A percentile compares a stretch with the other conserved stretches of the same genome.
phyloP scores from a whole-genome alignment of 2,888 invertebrate genomes.

The Alloplasta piceator region DNA sequence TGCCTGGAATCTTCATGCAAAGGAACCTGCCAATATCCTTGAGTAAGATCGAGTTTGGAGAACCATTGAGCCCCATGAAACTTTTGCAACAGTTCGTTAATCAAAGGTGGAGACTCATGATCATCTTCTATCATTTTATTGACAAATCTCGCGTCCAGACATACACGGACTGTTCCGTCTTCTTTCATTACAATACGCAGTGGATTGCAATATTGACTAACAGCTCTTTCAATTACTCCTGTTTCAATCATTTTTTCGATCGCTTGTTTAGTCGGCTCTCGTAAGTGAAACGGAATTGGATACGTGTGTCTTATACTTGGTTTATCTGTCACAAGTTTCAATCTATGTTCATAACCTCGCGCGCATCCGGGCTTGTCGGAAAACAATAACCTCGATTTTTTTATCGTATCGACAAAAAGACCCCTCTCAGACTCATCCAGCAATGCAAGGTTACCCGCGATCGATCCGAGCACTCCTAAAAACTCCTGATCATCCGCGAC shows the following conservation, averaged over 20 bases:
- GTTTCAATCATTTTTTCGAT: conserved; percentile 68
- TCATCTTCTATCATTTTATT: conserved; percentile 71
- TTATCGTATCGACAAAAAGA: not conserved
- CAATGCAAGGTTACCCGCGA: not conserved
- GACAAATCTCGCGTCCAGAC: conserved; percentile 72
- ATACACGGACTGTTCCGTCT: conserved; percentile 70
- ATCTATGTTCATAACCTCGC: conserved; percentile 68
- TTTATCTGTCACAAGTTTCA: conserved; percentile 66
- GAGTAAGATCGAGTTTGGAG: too few relatives aligned
- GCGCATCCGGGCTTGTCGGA: conserved; percentile 68
- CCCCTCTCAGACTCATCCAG: not conserved
- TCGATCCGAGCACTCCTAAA: not conserved
- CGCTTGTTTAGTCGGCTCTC: conserved; percentile 62
- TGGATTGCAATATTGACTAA: conserved; percentile 71
- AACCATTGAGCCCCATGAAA: too few relatives aligned
- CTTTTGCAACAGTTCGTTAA: too few relatives aligned
- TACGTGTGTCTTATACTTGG: conserved; percentile 68
- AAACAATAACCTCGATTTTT: conserved; percentile 45
- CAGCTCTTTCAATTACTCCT: conserved; percentile 70
- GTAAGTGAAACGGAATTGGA: conserved; percentile 70
- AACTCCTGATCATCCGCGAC: not conserved
- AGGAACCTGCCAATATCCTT: too few relatives aligned
- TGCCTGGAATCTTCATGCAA: too few relatives aligned
- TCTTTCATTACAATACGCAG: conserved; percentile 70
- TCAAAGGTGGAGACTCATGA: conserved; percentile 58